Conservation (phyloP, 2,888 invertebrate species). For the Orthonevra nobilis region DNA sequence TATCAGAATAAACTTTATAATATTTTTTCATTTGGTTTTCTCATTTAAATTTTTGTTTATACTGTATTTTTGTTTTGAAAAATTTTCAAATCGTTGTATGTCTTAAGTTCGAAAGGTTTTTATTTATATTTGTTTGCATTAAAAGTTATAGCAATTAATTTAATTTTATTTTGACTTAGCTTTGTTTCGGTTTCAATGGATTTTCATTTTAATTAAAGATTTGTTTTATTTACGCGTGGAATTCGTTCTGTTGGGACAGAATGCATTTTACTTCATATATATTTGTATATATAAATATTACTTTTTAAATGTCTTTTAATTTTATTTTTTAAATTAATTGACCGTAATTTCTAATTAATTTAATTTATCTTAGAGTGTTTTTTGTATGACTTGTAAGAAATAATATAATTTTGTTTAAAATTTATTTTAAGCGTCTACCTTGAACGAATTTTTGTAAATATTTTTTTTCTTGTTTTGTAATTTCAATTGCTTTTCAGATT, state of each 20-base stretch:
- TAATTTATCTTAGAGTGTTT: conserved; percentile 7
- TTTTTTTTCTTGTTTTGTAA: conserved; percentile 36
- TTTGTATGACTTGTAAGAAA: conserved; percentile 38
- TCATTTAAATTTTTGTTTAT: conserved; percentile 18
- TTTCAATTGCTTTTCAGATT: conserved; percentile 66
- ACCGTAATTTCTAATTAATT: conserved; percentile 65
- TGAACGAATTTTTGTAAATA: conserved; percentile 65
- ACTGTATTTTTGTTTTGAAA: conserved; percentile 50
- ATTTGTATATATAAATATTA: conserved; percentile 28
- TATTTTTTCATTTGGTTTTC: conserved; percentile 29
- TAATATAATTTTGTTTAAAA: conserved; percentile 50
- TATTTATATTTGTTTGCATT: conserved; percentile 38
- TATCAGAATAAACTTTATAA: conserved; percentile 66
- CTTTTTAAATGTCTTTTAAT: conserved; percentile 17
- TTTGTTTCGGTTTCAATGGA: conserved; percentile 8
- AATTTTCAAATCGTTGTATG: conserved; percentile 76
- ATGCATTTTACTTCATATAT: conserved; percentile 7
- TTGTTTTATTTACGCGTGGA: conserved; percentile 55
- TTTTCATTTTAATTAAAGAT: conserved; percentile 38
- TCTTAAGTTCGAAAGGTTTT: conserved; percentile 77
- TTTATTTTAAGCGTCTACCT: conserved; percentile 47
- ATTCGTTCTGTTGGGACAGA: conserved; percentile 56
- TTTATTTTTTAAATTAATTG: conserved; percentile 57
- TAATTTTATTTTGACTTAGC: conserved; percentile 22
- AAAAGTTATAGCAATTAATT: conserved; percentile 35